Conservation (phyloP, 2,888 invertebrate genomes). For the Eristalis tenax region DNA sequence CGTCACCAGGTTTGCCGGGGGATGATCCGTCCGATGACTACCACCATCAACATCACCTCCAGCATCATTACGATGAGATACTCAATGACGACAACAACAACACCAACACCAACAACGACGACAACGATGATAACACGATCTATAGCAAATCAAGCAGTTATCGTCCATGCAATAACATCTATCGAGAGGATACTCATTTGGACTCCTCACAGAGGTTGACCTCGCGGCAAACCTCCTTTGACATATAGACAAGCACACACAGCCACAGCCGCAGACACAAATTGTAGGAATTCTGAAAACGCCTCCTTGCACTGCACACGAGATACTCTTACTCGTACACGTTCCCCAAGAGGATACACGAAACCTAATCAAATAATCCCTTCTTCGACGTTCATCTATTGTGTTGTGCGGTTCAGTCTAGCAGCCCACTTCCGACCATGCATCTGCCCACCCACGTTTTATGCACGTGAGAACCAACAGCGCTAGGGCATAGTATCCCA, state of each 20-base stretch:
- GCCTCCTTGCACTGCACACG: background rate
- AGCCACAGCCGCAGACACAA: background rate
- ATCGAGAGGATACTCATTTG: slow-evolving; percentile 57
- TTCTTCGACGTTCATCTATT: background rate
- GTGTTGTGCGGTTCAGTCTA: background rate
- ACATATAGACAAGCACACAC: slow-evolving; percentile 9
- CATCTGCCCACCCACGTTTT: background rate
- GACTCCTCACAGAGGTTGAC: slow-evolving; percentile 25
- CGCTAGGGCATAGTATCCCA: background rate
- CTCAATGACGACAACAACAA: slow-evolving; percentile 26
- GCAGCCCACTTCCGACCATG: too few relatives aligned
- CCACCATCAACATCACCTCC: slow-evolving; percentile 21
- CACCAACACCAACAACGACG: slow-evolving; percentile 36
- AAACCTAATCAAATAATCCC: slow-evolving; percentile 8
- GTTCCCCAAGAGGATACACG: background rate
- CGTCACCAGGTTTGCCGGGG: slow-evolving; percentile 27
- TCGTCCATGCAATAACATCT: slow-evolving; percentile 49
- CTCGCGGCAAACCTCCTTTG: slow-evolving; percentile 28
- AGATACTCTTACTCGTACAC: background rate
- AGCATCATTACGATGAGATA: slow-evolving; percentile 46
- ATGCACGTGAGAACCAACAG: background rate
- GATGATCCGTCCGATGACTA: slow-evolving; percentile 10
- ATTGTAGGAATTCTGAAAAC: background rate
- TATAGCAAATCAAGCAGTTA: slow-evolving; percentile 68
- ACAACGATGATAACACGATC: slow-evolving; percentile 41